These are phyloP conservation scores for Pandemis heparana DNA, from an alignment of 2,888 invertebrate species.

Conservation along the genomic window DNA sequence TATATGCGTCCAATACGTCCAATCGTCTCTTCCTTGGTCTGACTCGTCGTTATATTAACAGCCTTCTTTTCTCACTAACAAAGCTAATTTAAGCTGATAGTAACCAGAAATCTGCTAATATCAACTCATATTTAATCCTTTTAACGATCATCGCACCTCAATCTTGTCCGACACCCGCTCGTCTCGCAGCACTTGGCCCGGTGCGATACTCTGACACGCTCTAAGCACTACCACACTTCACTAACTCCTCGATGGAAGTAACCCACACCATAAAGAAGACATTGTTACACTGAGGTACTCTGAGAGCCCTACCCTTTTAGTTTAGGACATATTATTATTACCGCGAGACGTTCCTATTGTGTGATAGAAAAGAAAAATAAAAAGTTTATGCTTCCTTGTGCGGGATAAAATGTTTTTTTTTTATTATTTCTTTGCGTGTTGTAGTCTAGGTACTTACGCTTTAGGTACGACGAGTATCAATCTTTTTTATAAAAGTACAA, in stretches of 20 bases:
- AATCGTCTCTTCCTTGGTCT: too few species aligned
- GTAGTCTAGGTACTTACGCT: not conserved
- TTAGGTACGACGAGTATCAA: not conserved
- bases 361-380: slow-evolving; percentile 40
- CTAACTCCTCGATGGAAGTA: slow-evolving; percentile 53
- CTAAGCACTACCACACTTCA: slow-evolving; percentile 52
- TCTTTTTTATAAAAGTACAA: too few species aligned
- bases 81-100: not conserved
- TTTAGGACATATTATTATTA: slow-evolving; percentile 41
- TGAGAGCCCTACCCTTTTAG: slow-evolving; percentile 43
- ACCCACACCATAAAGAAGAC: slow-evolving; percentile 58
- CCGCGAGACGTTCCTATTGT: slow-evolving; percentile 37
- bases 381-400: slow-evolving; percentile 30
- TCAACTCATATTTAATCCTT: not conserved
- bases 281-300: slow-evolving; percentile 42
- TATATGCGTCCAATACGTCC: too few species aligned
- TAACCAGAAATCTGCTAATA: not conserved
- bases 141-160: not conserved
- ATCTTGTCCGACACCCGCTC: not conserved
- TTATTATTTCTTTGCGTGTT: slow-evolving; percentile 20
- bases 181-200: slow-evolving; percentile 23
- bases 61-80: too few species aligned
- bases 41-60: too few species aligned
- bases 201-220: slow-evolving; percentile 49
- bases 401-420: slow-evolving; percentile 16